Base-by-base conservation (phyloP, 2,888 invertebrate genomes). In the Apodemia zela region DNA sequence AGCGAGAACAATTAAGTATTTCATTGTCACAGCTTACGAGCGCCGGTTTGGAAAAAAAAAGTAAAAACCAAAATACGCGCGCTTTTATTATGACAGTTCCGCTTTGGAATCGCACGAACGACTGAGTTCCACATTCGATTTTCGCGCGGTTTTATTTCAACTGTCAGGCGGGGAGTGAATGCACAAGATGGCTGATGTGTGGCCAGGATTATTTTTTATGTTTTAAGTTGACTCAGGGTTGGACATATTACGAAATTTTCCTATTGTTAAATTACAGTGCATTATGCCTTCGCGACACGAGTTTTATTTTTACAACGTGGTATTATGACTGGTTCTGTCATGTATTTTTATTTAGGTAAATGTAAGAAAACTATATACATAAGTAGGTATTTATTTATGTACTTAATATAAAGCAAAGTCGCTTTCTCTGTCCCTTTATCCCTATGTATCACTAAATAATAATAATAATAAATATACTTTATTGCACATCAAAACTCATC, bases 1-100 rank as follows among this genome's bases (percentile, higher is more conserved):
- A 73, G 93, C 85, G 74, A 92, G 78, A 67, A 88, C 89, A 72
- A 93, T 80, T 68, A 93, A 78, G 77, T 85, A 89, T 84, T 94
- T 94, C 93, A 94, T 94, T 81, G 93, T 75, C 74, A 73, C 77
- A 77, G 75, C 77, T 79, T 75, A 78, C 74, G 76, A 76, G 75
- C 80, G 80, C 76, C 73, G 78, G 71, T 65, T 72, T 66, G 70
- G 54, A 54, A 75, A 74, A 72, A 76, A 71, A 75, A 73, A n/a
- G 73, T 69, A 73, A 78, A 76, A 73, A 75, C 72, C 68, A 72
- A 72, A 73, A 73, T 75, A 75, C 78, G 76, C 82, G 80, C 79
- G 76, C 66, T 76, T 74, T 75, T 78, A 67, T 68, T 68, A 72
- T 79, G 79, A 79, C 81, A 79, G 75, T 72, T 77, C 78, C 71